phyloP scores from a whole-genome alignment of 53 echinoderm and acorn worm species.

The Mesocentrotus franciscanus region DNA sequence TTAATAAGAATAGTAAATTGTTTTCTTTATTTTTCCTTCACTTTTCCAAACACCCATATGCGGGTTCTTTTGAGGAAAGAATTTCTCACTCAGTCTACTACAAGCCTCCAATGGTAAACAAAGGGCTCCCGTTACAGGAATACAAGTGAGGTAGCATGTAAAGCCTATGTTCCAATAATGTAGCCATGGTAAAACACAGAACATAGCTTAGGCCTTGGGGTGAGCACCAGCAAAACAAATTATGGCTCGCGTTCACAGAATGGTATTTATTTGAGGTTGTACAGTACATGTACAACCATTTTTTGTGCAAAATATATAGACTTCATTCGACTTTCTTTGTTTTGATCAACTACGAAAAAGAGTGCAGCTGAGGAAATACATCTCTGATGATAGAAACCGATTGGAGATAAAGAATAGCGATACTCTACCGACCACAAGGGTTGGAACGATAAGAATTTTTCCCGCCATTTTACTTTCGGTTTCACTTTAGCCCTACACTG shows the following conservation, averaged over 20 bases:
- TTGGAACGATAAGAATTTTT: conserved; percentile 16
- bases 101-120: too few relatives aligned
- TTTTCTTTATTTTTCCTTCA: too few relatives aligned
- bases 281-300: neutral
- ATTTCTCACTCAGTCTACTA: too few relatives aligned
- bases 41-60: too few relatives aligned
- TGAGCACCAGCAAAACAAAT: neutral
- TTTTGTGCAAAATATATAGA: neutral
- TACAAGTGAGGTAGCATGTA: too few relatives aligned
- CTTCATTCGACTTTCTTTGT: neutral
- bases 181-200: too few relatives aligned
- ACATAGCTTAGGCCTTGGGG: neutral
- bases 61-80: too few relatives aligned
- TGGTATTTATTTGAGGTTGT: too few relatives aligned
- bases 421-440: neutral
- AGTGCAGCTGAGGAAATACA: neutral
- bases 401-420: neutral
- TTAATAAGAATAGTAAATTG: too few relatives aligned
- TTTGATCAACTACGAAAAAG: neutral
- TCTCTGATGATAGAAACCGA: neutral
- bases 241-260: neutral
- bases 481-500: neutral
- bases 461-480: conserved; percentile 31
- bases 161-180: too few relatives aligned
- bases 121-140: too few relatives aligned